Base-by-base conservation (phyloP, 1,140 invertebrate genomes). In the Centruroides vittatus region DNA sequence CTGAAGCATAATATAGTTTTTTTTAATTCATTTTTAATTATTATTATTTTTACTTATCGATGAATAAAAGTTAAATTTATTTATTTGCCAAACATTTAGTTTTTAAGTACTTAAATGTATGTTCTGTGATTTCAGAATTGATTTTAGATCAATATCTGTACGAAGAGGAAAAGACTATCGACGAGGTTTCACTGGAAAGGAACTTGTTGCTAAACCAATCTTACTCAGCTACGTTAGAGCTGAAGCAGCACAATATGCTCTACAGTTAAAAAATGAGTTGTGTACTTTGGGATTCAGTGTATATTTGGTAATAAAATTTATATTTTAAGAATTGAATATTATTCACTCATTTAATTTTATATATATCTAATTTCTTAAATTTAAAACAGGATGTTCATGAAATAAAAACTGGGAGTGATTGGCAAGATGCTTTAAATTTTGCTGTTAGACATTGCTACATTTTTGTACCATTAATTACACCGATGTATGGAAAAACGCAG, bases 381-480 rank as follows among this genome's bases (percentile, higher is more conserved):
- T 55, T 63, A 70, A 23, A 23, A 23, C 61, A 75, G 73, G 75
- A 77, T 69, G 73, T 77, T 5, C 71, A 77, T 68, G 75, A 77
- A 64, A 77, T 77, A 35, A 68, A 70, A 56, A 68, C 67, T n/a
- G 75, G 74, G 12, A 69, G 71, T 23, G 75, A 77, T 65, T 77
- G 75, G 75, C 74, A 76, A 56, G 75, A 77, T 63, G 71, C 73
- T 4, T 64, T 77, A 47, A 77, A 77, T 61, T 67, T 71, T 64
- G 75, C 75, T 47, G 73, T 77, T 57, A 73, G 69, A 57, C 72
- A 71, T 57, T 76, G 74, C 70, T 67, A 73, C 52, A 68, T 74
- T 35, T 77, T 77, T 67, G 69, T 77, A 52, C 74, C 75, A 8
- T 65, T 77, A 4, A 70, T 77, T 10, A 76, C 75, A 41, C 70